Evolutionary conservation across 2,797 vertebrate species (phyloP).

Genomic region (Gastrophryne carolinensis): DNA sequence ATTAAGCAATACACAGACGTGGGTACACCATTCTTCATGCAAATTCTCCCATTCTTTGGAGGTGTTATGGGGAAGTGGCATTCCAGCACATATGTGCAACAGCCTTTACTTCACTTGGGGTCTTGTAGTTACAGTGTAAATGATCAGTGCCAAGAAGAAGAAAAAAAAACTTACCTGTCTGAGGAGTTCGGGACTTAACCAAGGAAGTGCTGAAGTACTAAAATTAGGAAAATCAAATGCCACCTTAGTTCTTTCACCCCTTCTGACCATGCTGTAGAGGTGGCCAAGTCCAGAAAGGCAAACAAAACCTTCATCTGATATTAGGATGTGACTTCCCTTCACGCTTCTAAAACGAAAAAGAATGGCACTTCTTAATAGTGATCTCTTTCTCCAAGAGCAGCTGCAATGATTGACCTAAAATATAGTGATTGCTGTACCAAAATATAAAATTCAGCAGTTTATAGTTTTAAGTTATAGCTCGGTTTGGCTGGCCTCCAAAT

Average conservation of each 20-base stretch:
- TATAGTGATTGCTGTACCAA: too few relatives aligned
- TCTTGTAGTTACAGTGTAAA: too few relatives aligned
- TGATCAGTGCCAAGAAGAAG: not conserved
- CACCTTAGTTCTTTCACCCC: slow-evolving; percentile 81
- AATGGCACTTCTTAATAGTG: not conserved
- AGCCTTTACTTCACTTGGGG: not conserved
- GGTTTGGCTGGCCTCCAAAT: too few relatives aligned
- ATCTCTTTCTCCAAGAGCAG: too few relatives aligned
- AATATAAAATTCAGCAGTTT: too few relatives aligned
- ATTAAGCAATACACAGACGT: too few relatives aligned
- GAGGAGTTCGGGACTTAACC: slow-evolving; percentile 96
- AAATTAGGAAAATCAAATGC: slow-evolving; percentile 94
- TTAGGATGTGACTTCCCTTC: slow-evolving; percentile 95
- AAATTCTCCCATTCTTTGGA: too few relatives aligned
- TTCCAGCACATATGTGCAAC: too few relatives aligned
- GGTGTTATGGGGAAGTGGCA: too few relatives aligned
- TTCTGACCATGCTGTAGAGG: slow-evolving; percentile 90
- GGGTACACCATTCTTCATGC: too few relatives aligned
- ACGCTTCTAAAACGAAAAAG: slow-evolving; percentile 80
- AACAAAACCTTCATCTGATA: slow-evolving; percentile 90
- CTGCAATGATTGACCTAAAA: too few relatives aligned
- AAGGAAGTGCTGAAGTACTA: slow-evolving; percentile 90
- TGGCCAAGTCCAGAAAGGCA: slow-evolving; percentile 91
- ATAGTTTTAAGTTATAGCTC: too few relatives aligned
- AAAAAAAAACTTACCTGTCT: slow-evolving; percentile 80